phyloP scores from a whole-genome alignment of 2,113 vertebrate genomes.

The Anarrhichthys ocellatus region DNA sequence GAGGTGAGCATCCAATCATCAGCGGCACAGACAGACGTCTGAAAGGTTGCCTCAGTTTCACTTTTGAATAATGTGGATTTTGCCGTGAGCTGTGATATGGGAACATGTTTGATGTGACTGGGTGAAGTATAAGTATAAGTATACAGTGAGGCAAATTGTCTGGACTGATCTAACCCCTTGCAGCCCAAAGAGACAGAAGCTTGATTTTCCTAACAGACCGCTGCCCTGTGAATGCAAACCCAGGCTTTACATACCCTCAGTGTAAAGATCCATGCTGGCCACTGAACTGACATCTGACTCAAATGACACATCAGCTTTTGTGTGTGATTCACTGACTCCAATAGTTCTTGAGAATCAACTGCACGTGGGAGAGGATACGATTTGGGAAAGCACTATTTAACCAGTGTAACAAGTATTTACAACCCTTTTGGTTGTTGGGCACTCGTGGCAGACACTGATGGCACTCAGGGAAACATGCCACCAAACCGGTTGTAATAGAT shows the following conservation, averaged over 20 bases:
- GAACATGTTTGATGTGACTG: conserved; percentile 45
- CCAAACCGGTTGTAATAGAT: conserved; percentile 73
- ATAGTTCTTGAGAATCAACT: background rate
- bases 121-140: conserved; percentile 53
- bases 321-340: background rate
- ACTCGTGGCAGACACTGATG: background rate
- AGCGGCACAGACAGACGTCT: background rate
- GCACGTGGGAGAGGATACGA: background rate
- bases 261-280: background rate
- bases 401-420: conserved; percentile 54
- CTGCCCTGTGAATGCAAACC: conserved; percentile 46
- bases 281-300: conserved; percentile 22
- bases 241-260: conserved; percentile 45
- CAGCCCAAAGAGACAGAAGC: conserved; percentile 38
- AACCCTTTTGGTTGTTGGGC: background rate
- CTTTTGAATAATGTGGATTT: conserved; percentile 1
- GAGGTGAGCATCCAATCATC: background rate
- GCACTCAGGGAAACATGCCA: conserved; percentile 38
- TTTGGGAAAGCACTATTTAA: conserved; percentile 50
- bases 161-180: conserved; percentile 43
- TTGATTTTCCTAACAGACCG: conserved; percentile 75
- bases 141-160: conserved; percentile 78
- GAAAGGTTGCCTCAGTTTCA: conserved; percentile 22
- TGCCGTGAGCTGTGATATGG: conserved; percentile 21
- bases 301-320: conserved; percentile 1